Percentiles rank a stretch among this genome's conserved stretches.
phyloP scores from a whole-genome alignment of 2,888 invertebrate genomes.

The Nysson spinosus region DNA sequence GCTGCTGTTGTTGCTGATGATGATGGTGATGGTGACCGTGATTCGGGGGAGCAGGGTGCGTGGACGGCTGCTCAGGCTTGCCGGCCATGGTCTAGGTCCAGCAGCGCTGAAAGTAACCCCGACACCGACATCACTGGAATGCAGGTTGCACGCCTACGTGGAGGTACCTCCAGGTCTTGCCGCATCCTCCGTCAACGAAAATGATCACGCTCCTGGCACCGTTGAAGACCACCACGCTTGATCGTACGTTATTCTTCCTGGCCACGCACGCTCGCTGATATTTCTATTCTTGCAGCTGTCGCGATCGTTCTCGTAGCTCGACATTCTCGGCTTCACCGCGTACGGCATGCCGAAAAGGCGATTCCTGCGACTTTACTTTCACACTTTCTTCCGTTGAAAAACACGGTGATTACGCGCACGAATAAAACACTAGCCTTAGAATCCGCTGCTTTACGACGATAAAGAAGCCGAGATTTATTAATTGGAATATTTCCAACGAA shows the following conservation, averaged over 20 bases:
- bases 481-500: slow-evolving; percentile 30
- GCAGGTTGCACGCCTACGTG: slow-evolving; percentile 77
- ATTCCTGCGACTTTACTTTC: slow-evolving; percentile 2
- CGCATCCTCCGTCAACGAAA: slow-evolving; percentile 72
- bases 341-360: slow-evolving; percentile 34
- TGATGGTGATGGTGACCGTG: slow-evolving; percentile 64
- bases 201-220: slow-evolving; percentile 41
- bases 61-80: slow-evolving; percentile 85
- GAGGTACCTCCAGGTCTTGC: slow-evolving; percentile 71
- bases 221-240: slow-evolving; percentile 40
- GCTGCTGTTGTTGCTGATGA: slow-evolving; percentile 52
- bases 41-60: slow-evolving; percentile 77
- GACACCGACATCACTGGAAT: slow-evolving; percentile 85
- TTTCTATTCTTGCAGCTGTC: slow-evolving; percentile 37
- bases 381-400: background rate
- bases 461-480: slow-evolving; percentile 31
- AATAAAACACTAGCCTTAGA: background rate
- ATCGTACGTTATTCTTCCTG: slow-evolving; percentile 26
- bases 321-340: slow-evolving; percentile 51
- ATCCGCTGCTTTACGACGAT: slow-evolving; percentile 2
- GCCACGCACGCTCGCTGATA: slow-evolving; percentile 31
- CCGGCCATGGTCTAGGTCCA: slow-evolving; percentile 83
- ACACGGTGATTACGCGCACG: background rate
- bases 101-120: slow-evolving; percentile 74
- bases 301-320: slow-evolving; percentile 45